Evolutionary conservation across 2,888 invertebrate genomes (phyloP), one percentile per base, ranked within the genome.

Genomic region (Chirona hameri): DNA sequence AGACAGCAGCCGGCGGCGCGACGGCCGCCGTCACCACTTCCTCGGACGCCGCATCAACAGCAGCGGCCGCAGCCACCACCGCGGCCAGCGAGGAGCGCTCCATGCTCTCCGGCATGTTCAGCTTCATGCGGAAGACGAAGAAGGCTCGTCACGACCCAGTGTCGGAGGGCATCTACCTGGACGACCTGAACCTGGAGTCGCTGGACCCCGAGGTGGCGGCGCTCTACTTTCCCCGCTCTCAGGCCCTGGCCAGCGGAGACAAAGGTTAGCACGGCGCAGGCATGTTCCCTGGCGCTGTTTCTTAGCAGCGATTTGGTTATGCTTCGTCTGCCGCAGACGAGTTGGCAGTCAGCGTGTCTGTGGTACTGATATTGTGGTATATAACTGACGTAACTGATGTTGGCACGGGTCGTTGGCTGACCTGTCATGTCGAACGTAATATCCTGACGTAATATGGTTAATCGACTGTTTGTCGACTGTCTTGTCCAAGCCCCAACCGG

Each of bases 171-270:
- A 94, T 98, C 85, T 98, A 98, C 89, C 90, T 98, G 83, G 96
- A 97, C 83, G 97, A 98, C 87, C 90, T 97, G 84, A 95, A 95
- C 87, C 92, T 94, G 52, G 95, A 95, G 82, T 93, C 93, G 86
- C 92, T 97, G 89, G 96, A 97, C 88, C 97, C 97, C n/a, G 95
- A 97, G 88, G 92, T 95, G 85, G 93, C 95, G 85, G 92, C 95
- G 87, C 90, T 97, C 86, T 95, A 98, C 90, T 92, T 98, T 89
- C 92, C 82, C 79, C 27, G 60, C 79, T 82, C 55, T 24, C 69
- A 27, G 57, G 9, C 76, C 10, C 46, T 46, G 76, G 10, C 76
- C 10, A 24, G 39, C 46, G 76, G 76, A 15, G 60, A 81, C 27
- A 60, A 52, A n/a, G 57, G 39, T 65, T 9, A 39, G 57, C 21